Evolutionary conservation across 2,888 invertebrate species (phyloP).

Genomic region (Platycheirus albimanus): DNA sequence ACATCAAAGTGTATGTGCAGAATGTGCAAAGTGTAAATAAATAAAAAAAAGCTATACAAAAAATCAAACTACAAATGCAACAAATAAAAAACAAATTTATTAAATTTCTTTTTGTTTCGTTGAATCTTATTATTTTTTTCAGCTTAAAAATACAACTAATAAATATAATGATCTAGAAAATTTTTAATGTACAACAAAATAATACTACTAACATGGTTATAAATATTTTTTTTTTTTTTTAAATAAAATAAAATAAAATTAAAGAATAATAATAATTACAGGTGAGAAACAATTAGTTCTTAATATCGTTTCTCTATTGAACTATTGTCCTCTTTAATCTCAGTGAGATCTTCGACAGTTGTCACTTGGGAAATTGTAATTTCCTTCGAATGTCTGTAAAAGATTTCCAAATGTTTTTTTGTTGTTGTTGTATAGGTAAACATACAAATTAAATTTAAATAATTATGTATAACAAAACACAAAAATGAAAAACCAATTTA

Average conservation of each 20-base stretch:
- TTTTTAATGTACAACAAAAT: slow-evolving; percentile 24
- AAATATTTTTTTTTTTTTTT: slow-evolving; percentile 30
- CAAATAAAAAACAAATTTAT: slow-evolving; percentile 61
- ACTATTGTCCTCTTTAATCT: slow-evolving; percentile 68
- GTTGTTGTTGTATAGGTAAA: slow-evolving; percentile 13
- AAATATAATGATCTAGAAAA: slow-evolving; percentile 22
- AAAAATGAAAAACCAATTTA: not conserved
- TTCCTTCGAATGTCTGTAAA: slow-evolving; percentile 77
- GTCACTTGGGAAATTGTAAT: slow-evolving; percentile 78
- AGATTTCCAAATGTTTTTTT: slow-evolving; percentile 59
- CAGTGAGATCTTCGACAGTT: slow-evolving; percentile 75
- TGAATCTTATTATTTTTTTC: not conserved
- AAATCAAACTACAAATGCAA: slow-evolving; percentile 64
- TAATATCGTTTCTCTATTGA: slow-evolving; percentile 62
- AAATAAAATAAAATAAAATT: slow-evolving; percentile 31
- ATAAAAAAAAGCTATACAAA: slow-evolving; percentile 2
- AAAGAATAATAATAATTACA: slow-evolving; percentile 44
- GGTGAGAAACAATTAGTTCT: slow-evolving; percentile 19
- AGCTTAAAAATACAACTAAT: slow-evolving; percentile 48
- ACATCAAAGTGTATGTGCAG: slow-evolving; percentile 37
- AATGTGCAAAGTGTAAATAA: slow-evolving; percentile 14
- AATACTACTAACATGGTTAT: slow-evolving; percentile 47
- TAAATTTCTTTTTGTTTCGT: slow-evolving; percentile 19
- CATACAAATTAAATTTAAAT: slow-evolving; percentile 20
- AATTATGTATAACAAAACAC: slow-evolving; percentile 5